phyloP scores from a whole-genome alignment of 2,113 vertebrate genomes.

The Gavialis gangeticus region DNA sequence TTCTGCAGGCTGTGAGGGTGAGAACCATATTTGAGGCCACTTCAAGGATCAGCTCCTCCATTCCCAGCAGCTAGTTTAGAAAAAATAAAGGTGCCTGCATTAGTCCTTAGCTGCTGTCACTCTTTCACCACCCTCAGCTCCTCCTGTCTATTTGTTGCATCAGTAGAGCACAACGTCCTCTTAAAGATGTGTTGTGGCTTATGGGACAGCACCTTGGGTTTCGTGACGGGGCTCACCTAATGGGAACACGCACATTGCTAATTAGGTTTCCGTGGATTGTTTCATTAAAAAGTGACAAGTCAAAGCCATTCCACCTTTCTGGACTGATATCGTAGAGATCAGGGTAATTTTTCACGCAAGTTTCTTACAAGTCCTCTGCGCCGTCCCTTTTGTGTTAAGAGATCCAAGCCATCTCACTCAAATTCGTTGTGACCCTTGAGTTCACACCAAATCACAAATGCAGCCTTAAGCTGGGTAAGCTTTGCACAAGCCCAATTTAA shows the following conservation, averaged over 20 bases:
- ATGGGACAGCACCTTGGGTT: neutral
- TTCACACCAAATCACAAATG: neutral
- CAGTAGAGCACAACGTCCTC: neutral
- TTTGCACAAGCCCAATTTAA: neutral
- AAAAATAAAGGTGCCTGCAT: too few relatives aligned
- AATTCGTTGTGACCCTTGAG: neutral
- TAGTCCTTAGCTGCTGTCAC: neutral
- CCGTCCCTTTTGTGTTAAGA: neutral
- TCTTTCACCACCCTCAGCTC: neutral
- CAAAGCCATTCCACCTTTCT: neutral
- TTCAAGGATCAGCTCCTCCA: neutral
- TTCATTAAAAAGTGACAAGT: neutral
- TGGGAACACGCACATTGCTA: neutral
- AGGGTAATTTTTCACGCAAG: neutral
- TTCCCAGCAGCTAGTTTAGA: neutral
- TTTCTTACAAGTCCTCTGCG: neutral
- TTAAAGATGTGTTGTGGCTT: neutral
- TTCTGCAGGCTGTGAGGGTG: neutral
- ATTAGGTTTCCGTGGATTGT: neutral
- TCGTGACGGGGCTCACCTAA: neutral
- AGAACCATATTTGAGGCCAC: neutral
- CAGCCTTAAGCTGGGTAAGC: neutral
- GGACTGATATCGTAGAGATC: neutral
- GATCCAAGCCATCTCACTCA: neutral
- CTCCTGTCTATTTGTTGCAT: neutral